Conservation (phyloP, 2,888 invertebrate genomes). For the Serrognathus titanus region DNA sequence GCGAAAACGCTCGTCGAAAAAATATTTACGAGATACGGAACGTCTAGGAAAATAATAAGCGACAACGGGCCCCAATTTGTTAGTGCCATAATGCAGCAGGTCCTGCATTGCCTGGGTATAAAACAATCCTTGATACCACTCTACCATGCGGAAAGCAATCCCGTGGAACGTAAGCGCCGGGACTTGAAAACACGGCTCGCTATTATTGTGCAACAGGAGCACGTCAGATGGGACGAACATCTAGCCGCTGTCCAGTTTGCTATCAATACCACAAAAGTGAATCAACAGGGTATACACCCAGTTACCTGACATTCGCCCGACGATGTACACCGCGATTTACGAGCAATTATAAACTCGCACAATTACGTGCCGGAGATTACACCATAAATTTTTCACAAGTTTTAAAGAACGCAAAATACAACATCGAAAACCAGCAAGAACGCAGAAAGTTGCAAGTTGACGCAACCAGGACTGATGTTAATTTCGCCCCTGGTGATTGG, state of each 20-base stretch:
- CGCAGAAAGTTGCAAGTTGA: too few species aligned
- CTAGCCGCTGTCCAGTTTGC: slow-evolving; percentile 30
- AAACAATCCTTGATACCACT: slow-evolving; percentile 26
- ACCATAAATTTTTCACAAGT: too few species aligned
- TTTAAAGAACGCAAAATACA: too few species aligned
- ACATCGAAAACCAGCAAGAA: too few species aligned
- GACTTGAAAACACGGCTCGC: slow-evolving; percentile 33
- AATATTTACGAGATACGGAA: slow-evolving; percentile 36
- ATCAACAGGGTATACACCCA: slow-evolving; percentile 22
- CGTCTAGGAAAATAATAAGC: slow-evolving; percentile 34
- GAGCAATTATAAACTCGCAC: too few species aligned
- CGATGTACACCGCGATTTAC: too few species aligned
- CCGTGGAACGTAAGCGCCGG: slow-evolving; percentile 35
- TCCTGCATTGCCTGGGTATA: slow-evolving; percentile 5
- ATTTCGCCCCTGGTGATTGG: too few species aligned
- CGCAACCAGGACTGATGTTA: too few species aligned
- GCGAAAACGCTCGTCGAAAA: slow-evolving; percentile 33
- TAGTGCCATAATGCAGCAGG: slow-evolving; percentile 1
- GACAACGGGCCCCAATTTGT: slow-evolving; percentile 16
- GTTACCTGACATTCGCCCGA: too few species aligned
- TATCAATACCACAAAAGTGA: slow-evolving; percentile 26
- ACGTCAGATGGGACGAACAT: slow-evolving; percentile 27
- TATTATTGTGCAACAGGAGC: slow-evolving; percentile 27
- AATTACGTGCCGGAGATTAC: too few species aligned
- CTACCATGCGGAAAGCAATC: slow-evolving; percentile 40